These are phyloP conservation scores for Achroia grisella DNA, from an alignment of 1,140 invertebrate species.

Conservation along the genomic window DNA sequence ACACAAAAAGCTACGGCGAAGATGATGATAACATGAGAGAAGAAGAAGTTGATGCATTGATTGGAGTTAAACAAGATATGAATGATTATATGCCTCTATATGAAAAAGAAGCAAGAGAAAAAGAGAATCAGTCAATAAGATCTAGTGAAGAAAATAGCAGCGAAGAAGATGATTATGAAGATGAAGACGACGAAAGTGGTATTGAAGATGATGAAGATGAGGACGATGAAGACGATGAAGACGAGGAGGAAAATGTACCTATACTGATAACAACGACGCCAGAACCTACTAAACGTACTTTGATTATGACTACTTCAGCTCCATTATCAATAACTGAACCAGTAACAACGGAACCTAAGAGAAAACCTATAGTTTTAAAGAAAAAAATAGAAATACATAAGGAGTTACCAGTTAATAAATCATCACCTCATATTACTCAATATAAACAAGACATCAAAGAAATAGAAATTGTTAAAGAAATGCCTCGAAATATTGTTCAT, in stretches of 20 bases:
- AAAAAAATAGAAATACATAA: conserved; percentile 61
- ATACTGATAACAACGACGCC: conserved; percentile 30
- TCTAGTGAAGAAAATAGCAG: conserved; percentile 4
- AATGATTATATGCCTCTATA: conserved; percentile 54
- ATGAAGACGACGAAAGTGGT: conserved; percentile 10
- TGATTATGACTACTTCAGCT: conserved; percentile 38
- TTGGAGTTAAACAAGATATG: conserved; percentile 49
- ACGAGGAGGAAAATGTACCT: conserved; percentile 14
- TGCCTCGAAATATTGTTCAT: conserved; percentile 24
- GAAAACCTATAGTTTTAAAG: conserved; percentile 38
- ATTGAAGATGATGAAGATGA: conserved; percentile 12
- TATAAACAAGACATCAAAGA: conserved; percentile 64
- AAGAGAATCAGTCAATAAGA: conserved; percentile 4
- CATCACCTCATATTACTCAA: conserved; percentile 44
- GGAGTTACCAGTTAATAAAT: conserved; percentile 46
- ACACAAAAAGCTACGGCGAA: conserved; percentile 55
- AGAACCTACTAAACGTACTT: conserved; percentile 40
- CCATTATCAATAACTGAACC: conserved; percentile 30
- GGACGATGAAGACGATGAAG: conserved; percentile 19
- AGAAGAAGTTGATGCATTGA: conserved; percentile 54
- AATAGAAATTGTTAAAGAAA: conserved; percentile 64
- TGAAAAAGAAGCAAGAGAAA: conserved; percentile 37
- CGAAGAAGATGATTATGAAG: conserved; percentile 11
- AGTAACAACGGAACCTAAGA: conserved; percentile 15
- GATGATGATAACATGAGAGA: conserved; percentile 46